phyloP scores from a whole-genome alignment of 2,113 vertebrate species.

The Cyphomyrus discorhynchus region DNA sequence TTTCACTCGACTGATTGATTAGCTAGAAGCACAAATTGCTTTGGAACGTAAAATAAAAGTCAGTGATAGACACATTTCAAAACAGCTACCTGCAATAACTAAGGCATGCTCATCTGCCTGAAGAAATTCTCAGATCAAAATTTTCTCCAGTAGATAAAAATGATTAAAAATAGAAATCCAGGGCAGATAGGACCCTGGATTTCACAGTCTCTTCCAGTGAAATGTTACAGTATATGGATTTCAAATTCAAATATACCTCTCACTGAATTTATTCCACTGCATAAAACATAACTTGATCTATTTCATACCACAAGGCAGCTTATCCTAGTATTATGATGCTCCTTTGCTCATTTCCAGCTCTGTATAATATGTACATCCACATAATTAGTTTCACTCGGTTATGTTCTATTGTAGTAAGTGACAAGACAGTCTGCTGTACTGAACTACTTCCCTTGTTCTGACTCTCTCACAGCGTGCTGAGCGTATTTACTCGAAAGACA shows the following conservation, averaged over 20 bases:
- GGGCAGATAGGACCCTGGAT: neutral
- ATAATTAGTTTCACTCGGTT: neutral
- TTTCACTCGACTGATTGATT: neutral
- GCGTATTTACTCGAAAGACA: constrained; percentile 33
- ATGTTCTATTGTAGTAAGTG: neutral
- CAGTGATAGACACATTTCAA: neutral
- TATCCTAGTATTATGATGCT: neutral
- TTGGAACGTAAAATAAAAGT: neutral
- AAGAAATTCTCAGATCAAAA: neutral
- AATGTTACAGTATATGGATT: neutral
- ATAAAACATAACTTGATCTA: neutral
- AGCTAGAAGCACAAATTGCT: neutral
- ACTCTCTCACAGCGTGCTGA: neutral
- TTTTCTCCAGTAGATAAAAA: neutral
- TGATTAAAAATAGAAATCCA: neutral
- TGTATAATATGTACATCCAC: constrained; percentile 1
- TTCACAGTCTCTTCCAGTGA: neutral
- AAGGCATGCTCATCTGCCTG: neutral
- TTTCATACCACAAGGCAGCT: neutral
- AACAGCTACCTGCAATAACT: neutral
- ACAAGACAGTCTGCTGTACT: constrained; percentile 15
- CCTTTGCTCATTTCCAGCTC: neutral
- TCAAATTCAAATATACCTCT: neutral
- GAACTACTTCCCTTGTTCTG: constrained; percentile 19
- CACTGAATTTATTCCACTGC: neutral